These are phyloP conservation scores for Distichodus sexfasciatus DNA, from an alignment of 2,797 vertebrate genomes.

Conservation along the genomic window DNA sequence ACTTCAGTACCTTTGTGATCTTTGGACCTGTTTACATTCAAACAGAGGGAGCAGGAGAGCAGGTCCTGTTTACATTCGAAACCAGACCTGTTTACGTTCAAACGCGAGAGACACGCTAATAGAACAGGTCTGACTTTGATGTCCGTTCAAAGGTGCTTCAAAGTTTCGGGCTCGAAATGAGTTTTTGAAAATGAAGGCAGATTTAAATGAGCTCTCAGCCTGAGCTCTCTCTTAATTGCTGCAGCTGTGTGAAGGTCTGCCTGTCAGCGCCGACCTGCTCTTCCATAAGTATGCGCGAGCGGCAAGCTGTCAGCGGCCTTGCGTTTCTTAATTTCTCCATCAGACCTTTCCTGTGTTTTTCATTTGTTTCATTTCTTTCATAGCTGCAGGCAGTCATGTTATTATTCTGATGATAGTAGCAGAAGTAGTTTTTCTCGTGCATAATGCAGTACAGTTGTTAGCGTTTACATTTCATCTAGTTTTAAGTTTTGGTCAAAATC, in stretches of 20 bases:
- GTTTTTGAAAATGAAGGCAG: slow-evolving; percentile 10
- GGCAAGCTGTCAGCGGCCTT: slow-evolving; percentile 5
- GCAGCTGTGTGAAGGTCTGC: no score
- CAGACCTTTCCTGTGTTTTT: neutral
- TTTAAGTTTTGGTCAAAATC: no score
- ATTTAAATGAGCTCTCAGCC: neutral
- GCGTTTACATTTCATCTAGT: no score
- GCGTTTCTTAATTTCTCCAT: neutral
- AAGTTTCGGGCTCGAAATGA: neutral
- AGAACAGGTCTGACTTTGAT: neutral
- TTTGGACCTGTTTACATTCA: slow-evolving; percentile 40
- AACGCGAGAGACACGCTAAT: neutral
- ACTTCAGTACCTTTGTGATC: slow-evolving; percentile 30
- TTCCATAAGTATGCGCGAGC: slow-evolving; percentile 4
- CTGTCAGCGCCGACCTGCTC: neutral
- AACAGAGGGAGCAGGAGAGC: neutral
- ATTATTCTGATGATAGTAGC: no score
- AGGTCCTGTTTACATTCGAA: slow-evolving; percentile 13
- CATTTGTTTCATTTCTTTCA: neutral
- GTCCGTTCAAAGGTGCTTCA: neutral
- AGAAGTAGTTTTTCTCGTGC: no score
- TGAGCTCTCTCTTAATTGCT: neutral
- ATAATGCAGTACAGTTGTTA: no score
- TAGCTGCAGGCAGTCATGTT: no score
- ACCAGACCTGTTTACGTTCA: neutral